Conservation (phyloP, 2,113 vertebrate genomes). For the Scartelaos histophorus region DNA sequence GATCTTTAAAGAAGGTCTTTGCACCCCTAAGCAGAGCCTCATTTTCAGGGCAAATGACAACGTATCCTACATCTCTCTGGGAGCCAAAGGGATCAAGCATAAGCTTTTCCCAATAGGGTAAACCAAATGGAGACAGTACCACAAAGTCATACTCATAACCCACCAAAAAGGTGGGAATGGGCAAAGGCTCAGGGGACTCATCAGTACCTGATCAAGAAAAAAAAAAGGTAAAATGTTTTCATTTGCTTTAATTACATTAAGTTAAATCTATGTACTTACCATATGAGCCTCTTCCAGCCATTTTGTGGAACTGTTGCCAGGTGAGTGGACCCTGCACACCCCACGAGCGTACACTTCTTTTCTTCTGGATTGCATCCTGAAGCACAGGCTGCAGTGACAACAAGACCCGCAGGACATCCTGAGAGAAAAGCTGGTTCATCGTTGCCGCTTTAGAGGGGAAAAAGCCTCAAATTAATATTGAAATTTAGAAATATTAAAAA, state of each 20-base stretch:
- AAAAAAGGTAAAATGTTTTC: background rate
- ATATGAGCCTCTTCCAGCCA: slow-evolving; percentile 97
- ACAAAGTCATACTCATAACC: slow-evolving; percentile 97
- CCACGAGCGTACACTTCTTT: slow-evolving; percentile 95
- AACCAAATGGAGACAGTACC: slow-evolving; percentile 96
- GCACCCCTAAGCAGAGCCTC: slow-evolving; percentile 91
- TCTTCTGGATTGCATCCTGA: slow-evolving; percentile 98
- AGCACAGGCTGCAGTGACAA: slow-evolving; percentile 95
- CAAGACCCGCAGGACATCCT: slow-evolving; percentile 95
- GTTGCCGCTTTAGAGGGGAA: slow-evolving; percentile 79
- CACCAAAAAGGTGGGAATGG: slow-evolving; percentile 96
- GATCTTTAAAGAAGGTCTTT: slow-evolving; percentile 93
- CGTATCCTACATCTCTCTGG: slow-evolving; percentile 93
- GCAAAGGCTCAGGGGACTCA: slow-evolving; percentile 97
- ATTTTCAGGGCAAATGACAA: slow-evolving; percentile 95
- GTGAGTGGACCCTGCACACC: slow-evolving; percentile 96
- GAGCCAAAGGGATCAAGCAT: slow-evolving; percentile 96
- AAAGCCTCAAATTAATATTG: background rate
- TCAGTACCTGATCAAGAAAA: slow-evolving; percentile 85
- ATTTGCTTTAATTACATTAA: too few species aligned
- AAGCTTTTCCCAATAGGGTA: slow-evolving; percentile 98
- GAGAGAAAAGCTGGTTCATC: slow-evolving; percentile 93
- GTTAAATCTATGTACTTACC: slow-evolving; percentile 72
- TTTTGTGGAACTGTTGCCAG: slow-evolving; percentile 99
- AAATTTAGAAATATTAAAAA: background rate